These are phyloP conservation scores for Phoenoteleia sp. DNA, from an alignment of 2,888 invertebrate species.

Conservation along the genomic window DNA sequence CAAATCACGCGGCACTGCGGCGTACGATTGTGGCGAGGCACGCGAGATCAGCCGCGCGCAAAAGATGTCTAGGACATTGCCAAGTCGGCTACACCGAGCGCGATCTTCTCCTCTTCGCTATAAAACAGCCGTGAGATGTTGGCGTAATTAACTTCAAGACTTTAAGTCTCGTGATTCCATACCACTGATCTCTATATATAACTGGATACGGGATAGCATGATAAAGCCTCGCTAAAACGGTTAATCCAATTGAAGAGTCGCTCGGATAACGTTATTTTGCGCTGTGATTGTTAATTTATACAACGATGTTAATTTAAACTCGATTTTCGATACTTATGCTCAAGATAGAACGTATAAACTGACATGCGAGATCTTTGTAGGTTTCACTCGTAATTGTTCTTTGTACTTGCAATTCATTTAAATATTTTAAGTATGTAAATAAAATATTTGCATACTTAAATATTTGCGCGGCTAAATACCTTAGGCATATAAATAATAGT, in stretches of 20 bases:
- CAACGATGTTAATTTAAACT: not conserved
- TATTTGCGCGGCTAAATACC: too few relatives aligned
- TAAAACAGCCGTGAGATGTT: conserved; percentile 73
- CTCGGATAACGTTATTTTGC: not conserved
- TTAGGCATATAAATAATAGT: too few relatives aligned
- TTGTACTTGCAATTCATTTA: too few relatives aligned
- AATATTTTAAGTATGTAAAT: too few relatives aligned
- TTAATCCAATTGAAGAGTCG: not conserved
- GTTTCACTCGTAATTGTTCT: too few relatives aligned
- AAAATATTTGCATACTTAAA: too few relatives aligned
- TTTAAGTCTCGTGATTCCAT: conserved; percentile 70
- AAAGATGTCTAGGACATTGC: conserved; percentile 69
- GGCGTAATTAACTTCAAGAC: conserved; percentile 76
- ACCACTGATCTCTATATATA: conserved; percentile 59
- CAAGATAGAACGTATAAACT: too few relatives aligned
- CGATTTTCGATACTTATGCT: not conserved
- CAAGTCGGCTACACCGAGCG: conserved; percentile 61
- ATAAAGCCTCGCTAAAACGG: conserved; percentile 10
- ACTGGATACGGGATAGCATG: conserved; percentile 30
- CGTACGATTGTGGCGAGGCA: conserved; percentile 74
- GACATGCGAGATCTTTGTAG: too few relatives aligned
- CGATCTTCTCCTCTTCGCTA: conserved; percentile 58
- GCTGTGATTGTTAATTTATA: not conserved
- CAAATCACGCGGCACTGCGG: conserved; percentile 72
- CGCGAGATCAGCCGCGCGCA: conserved; percentile 72